These are phyloP conservation scores for Zoanthus sociatus DNA, from an alignment of 92 coral and sea anemone species.

Conservation along the genomic window DNA sequence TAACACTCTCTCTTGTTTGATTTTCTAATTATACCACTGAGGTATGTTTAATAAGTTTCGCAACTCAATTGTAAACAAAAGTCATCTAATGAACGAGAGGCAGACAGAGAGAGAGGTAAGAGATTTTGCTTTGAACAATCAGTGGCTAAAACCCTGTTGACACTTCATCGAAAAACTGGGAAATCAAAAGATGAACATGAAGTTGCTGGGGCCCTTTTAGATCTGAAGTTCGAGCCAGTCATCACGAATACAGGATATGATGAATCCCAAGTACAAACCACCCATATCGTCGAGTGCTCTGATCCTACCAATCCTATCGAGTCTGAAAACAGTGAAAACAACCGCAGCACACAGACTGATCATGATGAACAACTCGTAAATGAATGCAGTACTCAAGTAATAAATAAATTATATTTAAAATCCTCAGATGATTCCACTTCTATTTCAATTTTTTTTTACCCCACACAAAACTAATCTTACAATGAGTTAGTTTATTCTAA, in stretches of 20 bases:
- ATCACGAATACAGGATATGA: slow-evolving; percentile 29
- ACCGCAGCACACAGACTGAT: slow-evolving; percentile 58
- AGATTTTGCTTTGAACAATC: slow-evolving; percentile 66
- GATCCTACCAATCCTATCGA: slow-evolving; percentile 37
- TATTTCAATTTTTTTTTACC: slow-evolving; percentile 6
- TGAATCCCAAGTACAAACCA: slow-evolving; percentile 16
- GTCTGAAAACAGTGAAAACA: slow-evolving; percentile 42
- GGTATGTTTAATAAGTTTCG: slow-evolving; percentile 52
- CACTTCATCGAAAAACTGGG: slow-evolving; percentile 57
- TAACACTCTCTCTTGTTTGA: slow-evolving; percentile 37
- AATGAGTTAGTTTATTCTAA: slow-evolving; percentile 30
- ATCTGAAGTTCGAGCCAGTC: slow-evolving; percentile 54
- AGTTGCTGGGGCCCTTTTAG: slow-evolving; percentile 62
- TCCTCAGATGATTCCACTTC: slow-evolving; percentile 11
- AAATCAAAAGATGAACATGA: slow-evolving; percentile 66
- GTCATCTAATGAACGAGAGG: slow-evolving; percentile 63
- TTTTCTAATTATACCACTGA: slow-evolving; percentile 26
- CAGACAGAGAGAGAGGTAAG: slow-evolving; percentile 52
- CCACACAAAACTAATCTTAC: slow-evolving; percentile 29
- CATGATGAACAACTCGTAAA: slow-evolving; percentile 43
- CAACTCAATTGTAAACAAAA: slow-evolving; percentile 64
- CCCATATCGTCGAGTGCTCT: slow-evolving; percentile 56
- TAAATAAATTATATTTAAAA: slow-evolving; percentile 10
- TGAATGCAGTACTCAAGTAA: slow-evolving; percentile 64
- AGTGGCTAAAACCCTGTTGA: slow-evolving; percentile 68